A percentile compares a stretch with the other conserved stretches of the same genome.
These are phyloP conservation scores for Ischnus inquisitorius DNA, from an alignment of 2,888 invertebrate genomes.

Conservation along the genomic window DNA sequence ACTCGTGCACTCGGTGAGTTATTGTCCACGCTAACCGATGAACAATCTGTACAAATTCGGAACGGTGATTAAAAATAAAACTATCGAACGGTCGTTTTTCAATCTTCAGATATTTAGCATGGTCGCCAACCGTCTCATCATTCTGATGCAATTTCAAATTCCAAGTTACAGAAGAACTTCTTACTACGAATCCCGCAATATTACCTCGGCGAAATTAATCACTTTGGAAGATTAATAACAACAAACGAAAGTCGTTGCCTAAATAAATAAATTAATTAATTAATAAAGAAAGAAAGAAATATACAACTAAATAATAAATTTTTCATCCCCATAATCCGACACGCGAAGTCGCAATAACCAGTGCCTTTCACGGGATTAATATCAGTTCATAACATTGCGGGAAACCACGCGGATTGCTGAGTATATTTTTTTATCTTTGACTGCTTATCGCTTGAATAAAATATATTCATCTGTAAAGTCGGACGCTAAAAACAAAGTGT, in stretches of 20 bases:
- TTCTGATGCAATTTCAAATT: conserved; percentile 38
- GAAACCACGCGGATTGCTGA: no score
- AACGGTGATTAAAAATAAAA: not conserved
- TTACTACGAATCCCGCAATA: not conserved
- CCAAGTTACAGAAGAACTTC: not conserved
- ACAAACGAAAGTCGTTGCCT: not conserved
- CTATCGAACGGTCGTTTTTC: conserved; percentile 50
- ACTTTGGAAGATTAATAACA: not conserved
- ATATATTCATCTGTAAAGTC: no score
- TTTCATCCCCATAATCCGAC: no score
- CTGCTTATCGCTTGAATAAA: no score
- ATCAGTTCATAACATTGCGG: no score
- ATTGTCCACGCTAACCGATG: not conserved
- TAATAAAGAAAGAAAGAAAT: no score
- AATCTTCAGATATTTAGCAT: conserved; percentile 42
- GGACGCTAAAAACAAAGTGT: no score
- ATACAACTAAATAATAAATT: no score
- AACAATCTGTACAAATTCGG: conserved; percentile 38
- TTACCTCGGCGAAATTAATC: not conserved
- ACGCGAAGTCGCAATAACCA: no score
- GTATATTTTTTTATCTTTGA: no score
- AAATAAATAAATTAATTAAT: not conserved
- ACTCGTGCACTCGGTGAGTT: conserved; percentile 77
- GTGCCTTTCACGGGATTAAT: no score
- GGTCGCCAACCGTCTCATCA: conserved; percentile 37